Evolutionary conservation across 2,888 invertebrate species (phyloP), one percentile per base, ranked within the genome.

Genomic region (Cenopis cana): DNA sequence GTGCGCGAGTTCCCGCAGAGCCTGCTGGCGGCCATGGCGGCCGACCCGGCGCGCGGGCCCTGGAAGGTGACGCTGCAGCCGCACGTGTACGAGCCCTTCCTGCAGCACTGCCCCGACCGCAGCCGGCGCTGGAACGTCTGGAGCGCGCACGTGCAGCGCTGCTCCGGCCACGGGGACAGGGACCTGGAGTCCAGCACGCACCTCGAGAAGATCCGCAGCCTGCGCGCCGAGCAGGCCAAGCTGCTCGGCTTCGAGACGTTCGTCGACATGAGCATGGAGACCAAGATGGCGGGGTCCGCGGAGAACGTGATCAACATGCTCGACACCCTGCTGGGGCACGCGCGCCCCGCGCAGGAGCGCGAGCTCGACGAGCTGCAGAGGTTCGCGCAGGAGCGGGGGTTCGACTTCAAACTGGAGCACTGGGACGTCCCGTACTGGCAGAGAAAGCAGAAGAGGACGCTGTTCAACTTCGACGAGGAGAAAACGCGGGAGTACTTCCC

Each of bases 371-470:
- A 93, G 10, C 85, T 99, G 65, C 95, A 96, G 79, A 89, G 95
- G 55, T 99, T 97, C 90, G 97, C 97, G 0, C 81, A 80, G 0
- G 95, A 95, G 65, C 94, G 95, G 80, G 98, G 98, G 0, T 97
- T 97, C 79, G 91, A 95, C 55, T 94, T 94, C 9, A 91, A 94
- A 65, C 85, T 98, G 24, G 95, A 97, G 77, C 91, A 95, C 60
- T 98, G 97, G 96, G 99, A 99, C 88, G 93, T 99, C 57, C 95
- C 96, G 1, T 99, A 96, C 84, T 99, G 98, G 97, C 95, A 96
- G 78, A 94, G 97, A 76, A 96, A 97, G 84, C 97, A 98, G 76
- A 94, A 95, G 76, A 93, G 94, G 81, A 90, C 94, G 0, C 82
- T 96, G 11, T 96, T 94, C 80, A 94, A 95, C 67, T 95, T 95